Evolutionary conservation across 2,888 invertebrate species (phyloP).

Genomic region (Lasioglossum morio): DNA sequence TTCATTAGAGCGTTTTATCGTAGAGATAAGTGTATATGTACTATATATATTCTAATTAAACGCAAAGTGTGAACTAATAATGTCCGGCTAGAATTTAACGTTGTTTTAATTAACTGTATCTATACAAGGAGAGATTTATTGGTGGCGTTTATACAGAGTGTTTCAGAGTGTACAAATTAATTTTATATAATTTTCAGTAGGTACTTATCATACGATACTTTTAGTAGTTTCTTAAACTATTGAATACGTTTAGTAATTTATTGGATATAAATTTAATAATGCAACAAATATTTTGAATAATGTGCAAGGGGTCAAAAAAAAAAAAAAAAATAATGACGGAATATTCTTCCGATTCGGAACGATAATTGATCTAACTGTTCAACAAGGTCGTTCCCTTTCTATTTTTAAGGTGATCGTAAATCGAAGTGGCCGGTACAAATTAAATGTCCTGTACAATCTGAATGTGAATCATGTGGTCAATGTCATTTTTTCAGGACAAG

Average conservation of each 20-base stretch:
- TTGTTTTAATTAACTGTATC: neutral
- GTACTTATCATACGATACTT: too few relatives aligned
- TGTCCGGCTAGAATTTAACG: neutral
- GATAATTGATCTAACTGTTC: neutral
- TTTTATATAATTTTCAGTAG: too few relatives aligned
- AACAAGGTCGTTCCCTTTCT: neutral
- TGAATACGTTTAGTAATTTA: too few relatives aligned
- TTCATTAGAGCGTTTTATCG: neutral
- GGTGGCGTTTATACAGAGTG: neutral
- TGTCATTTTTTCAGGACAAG: constrained; percentile 82
- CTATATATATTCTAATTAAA: neutral
- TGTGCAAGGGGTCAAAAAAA: neutral
- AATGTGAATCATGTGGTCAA: neutral
- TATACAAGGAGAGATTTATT: neutral
- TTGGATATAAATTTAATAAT: too few relatives aligned
- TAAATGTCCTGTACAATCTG: too few relatives aligned
- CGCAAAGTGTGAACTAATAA: neutral
- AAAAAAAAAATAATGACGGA: neutral
- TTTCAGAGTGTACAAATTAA: neutral
- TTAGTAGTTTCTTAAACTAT: too few relatives aligned
- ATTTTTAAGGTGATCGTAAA: too few relatives aligned
- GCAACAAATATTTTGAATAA: too few relatives aligned
- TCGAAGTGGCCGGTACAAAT: too few relatives aligned
- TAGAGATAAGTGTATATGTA: neutral
- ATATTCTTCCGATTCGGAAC: neutral